Percentiles rank a stretch among this genome's conserved stretches.
Conservation (phyloP, 2,113 vertebrate species). For the Sorex araneus region DNA sequence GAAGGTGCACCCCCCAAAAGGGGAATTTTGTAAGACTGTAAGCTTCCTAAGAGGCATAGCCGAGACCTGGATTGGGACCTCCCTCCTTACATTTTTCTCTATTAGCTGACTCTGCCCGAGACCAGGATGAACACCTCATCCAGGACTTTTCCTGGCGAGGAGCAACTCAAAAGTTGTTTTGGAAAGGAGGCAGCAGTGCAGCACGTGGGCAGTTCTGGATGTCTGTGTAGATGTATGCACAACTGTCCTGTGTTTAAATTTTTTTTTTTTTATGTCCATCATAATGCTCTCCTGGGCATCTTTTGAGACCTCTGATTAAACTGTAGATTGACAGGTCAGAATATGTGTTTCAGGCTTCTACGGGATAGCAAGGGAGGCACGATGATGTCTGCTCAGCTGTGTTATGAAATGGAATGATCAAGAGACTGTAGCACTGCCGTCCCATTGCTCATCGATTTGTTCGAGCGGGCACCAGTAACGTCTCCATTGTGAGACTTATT, state of each 20-base stretch:
- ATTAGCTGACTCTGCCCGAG: background rate
- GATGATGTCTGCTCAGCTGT: background rate
- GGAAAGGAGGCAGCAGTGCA: background rate
- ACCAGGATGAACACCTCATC: background rate
- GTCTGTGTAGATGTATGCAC: background rate
- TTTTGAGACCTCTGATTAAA: background rate
- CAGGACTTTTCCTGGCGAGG: background rate
- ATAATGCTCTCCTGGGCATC: background rate
- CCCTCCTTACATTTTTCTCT: background rate
- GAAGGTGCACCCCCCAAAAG: background rate
- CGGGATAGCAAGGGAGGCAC: fast-evolving
- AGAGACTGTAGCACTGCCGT: too few relatives aligned
- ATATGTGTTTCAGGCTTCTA: background rate
- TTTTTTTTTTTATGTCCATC: background rate
- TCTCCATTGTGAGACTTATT: too few relatives aligned
- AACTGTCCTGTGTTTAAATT: too few relatives aligned
- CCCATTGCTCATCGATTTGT: too few relatives aligned
- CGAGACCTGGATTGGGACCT: background rate
- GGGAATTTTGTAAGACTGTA: background rate
- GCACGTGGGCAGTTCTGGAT: background rate
- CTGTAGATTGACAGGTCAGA: background rate
- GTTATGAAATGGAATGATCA: slow-evolving; percentile 10
- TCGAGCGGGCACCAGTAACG: too few relatives aligned
- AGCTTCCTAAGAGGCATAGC: background rate
- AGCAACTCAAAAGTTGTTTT: background rate